Evolutionary conservation across 2,888 invertebrate genomes (phyloP), one percentile per base, ranked within the genome.

Genomic region (Pristionchus entomophagus): DNA sequence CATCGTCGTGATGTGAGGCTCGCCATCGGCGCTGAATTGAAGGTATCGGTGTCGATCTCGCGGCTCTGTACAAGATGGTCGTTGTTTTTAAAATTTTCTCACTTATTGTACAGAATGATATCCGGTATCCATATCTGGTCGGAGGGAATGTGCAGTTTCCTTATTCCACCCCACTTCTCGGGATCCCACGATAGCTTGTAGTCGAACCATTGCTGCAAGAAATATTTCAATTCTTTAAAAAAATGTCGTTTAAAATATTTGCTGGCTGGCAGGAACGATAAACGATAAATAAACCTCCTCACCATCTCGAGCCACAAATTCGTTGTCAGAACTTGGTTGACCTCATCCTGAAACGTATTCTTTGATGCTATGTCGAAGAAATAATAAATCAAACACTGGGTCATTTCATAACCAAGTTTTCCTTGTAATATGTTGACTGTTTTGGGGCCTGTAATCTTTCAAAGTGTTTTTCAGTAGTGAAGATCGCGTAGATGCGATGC

Each of bases 81-180:
- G 45, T 10, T 14, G n/a, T n/a, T 14, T 14, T 6, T 10, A 45
- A 45, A 14, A 45, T 6, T 45, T 10, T 6, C 87, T 85, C 95
- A 96, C 96, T 96, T 96, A 95, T 97, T 97, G 95, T 97, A 97
- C 87, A 97, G 96, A 59, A 97, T 96, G 94, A 97, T 97, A 95
- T 97, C 97, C 59, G 97, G 97, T 91, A 97, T 95, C 97, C 97
- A 98, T 94, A 98, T 97, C 95, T 97, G 97, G 95, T 98, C 97
- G 38, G 97, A 97, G 85, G 97, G 97, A 87, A 98, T 97, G 94
- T 97, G 97, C 53, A 98, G 95, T 96, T 97, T 97, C 35, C 89
- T 83, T n/a, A 90, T 89, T 26, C 88, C 88, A 4, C 97, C 97
- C 94, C 97, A 97, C 94, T 97, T 97, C 92, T 96, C 96, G 84